Evolutionary conservation across 1,140 invertebrate species (phyloP), one percentile per base, ranked within the genome.

Genomic region (Pseudoatta argentina): DNA sequence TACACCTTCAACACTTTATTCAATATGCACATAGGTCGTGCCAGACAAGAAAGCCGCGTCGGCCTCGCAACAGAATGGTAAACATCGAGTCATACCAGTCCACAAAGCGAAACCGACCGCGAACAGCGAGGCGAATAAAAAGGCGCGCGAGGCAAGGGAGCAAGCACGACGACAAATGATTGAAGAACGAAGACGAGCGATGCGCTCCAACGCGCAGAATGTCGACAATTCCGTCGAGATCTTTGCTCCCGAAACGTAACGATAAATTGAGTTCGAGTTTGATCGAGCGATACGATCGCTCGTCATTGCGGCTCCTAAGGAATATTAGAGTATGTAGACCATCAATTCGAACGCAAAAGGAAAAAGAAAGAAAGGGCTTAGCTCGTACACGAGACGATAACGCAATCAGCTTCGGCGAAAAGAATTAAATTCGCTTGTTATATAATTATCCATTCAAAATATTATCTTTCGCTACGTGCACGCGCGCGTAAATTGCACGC

Each of bases 111-210:
- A 94, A 88, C 87, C 95, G 64, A 94, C 94, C 55, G 90, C 93
- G 5, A 94, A 93, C 21, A 95, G 93, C 75, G 95, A 95, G 63
- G 95, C 95, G 18, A 95, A 93, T 85, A 95, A 96, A 85, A 96
- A 96, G 91, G 21, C 94, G 95, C 75, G 88, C 3, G 96, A 97
- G 91, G 96, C 97, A 44, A 95, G 98, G 2, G 98, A 98, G 91
- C 97, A 97, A 72, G 97, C 97, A 44, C 96, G 98, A 85, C 97
- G 97, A 88, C 97, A 97, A 91, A 96, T 98, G 95, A 94, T 98
- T 69, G 98, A 98, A 91, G 97, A 97, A 91, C 96, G 96, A 89
- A 96, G 97, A 86, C 96, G 96, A 88, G 97, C 97, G 10, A 96
- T 97, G 96, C 95, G 96, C 77, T 95, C 95, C 21, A 94, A 93